Conservation (phyloP, 2,797 vertebrate genomes). For the Acrossocheilus fasciatus region DNA sequence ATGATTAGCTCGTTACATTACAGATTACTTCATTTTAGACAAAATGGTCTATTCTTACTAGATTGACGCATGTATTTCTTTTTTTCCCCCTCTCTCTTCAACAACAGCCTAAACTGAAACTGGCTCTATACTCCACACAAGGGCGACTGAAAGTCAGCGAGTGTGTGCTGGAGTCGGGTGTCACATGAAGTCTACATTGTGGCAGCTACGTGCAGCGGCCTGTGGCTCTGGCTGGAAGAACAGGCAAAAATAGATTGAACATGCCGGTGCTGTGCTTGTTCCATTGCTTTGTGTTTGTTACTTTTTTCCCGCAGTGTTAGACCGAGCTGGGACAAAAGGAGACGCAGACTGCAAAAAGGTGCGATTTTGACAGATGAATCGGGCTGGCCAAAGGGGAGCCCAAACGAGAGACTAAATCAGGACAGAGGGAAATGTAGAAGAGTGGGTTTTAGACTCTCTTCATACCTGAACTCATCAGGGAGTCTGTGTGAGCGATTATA, state of each 20-base stretch:
- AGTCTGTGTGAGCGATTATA: constrained; percentile 43
- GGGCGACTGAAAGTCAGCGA: constrained; percentile 74
- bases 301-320: constrained; percentile 48
- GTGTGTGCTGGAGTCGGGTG: constrained; percentile 55
- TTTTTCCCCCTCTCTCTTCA: constrained; percentile 51
- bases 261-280: constrained; percentile 58
- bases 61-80: neutral
- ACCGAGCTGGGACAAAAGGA: constrained; percentile 45
- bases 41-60: neutral
- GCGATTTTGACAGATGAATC: constrained; percentile 50
- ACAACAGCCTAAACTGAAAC: constrained; percentile 56
- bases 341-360: constrained; percentile 55
- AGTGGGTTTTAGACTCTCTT: constrained; percentile 44
- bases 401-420: constrained; percentile 34
- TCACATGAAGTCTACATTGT: constrained; percentile 70
- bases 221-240: constrained; percentile 71
- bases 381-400: constrained; percentile 33
- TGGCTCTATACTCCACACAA: constrained; percentile 70
- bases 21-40: neutral
- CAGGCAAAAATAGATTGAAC: constrained; percentile 74
- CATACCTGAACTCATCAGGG: constrained; percentile 47
- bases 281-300: constrained; percentile 60
- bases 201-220: constrained; percentile 73
- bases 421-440: constrained; percentile 47
- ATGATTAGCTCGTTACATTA: neutral